Evolutionary conservation across 2,888 invertebrate genomes (phyloP).

Genomic region (Graphium colonna): DNA sequence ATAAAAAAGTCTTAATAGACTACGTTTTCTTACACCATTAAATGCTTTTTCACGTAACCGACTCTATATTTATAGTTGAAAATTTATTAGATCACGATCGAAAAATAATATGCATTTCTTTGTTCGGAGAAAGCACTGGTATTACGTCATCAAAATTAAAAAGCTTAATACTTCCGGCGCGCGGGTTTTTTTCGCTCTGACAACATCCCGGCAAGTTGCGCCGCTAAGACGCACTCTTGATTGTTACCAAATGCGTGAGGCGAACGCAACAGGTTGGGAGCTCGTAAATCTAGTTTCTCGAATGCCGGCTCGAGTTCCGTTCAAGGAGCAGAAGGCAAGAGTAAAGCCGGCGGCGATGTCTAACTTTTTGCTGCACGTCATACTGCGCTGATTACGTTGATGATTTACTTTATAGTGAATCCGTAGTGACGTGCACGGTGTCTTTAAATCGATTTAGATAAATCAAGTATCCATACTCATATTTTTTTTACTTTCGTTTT

Average conservation of each 20-base stretch:
- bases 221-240: conserved; percentile 29
- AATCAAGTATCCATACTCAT: background rate
- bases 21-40: too few species aligned
- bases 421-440: conserved; percentile 7
- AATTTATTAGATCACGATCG: too few species aligned
- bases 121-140: background rate
- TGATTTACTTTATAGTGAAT: conserved; percentile 12
- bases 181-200: conserved; percentile 2
- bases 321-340: conserved; percentile 44
- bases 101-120: background rate
- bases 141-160: background rate
- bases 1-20: too few species aligned
- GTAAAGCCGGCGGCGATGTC: conserved; percentile 43
- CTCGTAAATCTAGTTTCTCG: conserved; percentile 53
- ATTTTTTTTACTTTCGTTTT: too few species aligned
- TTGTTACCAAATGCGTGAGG: conserved; percentile 43
- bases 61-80: too few species aligned
- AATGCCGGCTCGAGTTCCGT: conserved; percentile 49
- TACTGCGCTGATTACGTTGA: conserved; percentile 5
- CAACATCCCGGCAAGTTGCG: conserved; percentile 3
- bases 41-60: too few species aligned
- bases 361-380: conserved; percentile 18
- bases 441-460: background rate
- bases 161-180: background rate
- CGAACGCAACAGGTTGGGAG: conserved; percentile 41